Conservation (phyloP, 2,888 invertebrate genomes). For the Plutella xylostella region DNA sequence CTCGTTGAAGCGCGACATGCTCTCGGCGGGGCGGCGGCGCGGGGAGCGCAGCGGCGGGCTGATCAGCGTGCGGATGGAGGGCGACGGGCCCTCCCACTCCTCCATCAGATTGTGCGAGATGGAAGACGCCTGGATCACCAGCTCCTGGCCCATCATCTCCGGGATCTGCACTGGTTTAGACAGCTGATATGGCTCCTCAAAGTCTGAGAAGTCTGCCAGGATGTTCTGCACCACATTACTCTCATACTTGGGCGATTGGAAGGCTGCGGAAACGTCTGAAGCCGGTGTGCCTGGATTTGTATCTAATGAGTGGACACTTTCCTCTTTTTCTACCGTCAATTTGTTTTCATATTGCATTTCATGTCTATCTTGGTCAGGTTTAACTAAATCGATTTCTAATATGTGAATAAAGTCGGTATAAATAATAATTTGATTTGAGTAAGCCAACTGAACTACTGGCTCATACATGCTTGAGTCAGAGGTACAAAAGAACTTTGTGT, state of each 20-base stretch:
- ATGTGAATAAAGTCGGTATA: slow-evolving; percentile 90
- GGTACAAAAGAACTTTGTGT: slow-evolving; percentile 92
- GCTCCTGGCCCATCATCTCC: slow-evolving; percentile 58
- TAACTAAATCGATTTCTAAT: slow-evolving; percentile 72
- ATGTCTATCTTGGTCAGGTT: slow-evolving; percentile 43
- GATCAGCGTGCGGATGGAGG: slow-evolving; percentile 57
- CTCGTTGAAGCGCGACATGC: slow-evolving; percentile 65
- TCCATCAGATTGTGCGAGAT: slow-evolving; percentile 61
- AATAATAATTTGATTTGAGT: slow-evolving; percentile 80
- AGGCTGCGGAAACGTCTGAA: slow-evolving; percentile 49
- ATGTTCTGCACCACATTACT: slow-evolving; percentile 72
- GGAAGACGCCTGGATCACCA: slow-evolving; percentile 57
- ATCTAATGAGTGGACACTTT: slow-evolving; percentile 37
- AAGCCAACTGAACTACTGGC: slow-evolving; percentile 75
- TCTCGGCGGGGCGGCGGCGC: slow-evolving; percentile 55
- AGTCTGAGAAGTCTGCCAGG: slow-evolving; percentile 72
- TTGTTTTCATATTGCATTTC: slow-evolving; percentile 42
- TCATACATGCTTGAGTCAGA: slow-evolving; percentile 84
- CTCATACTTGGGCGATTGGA: slow-evolving; percentile 63
- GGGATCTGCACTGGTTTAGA: slow-evolving; percentile 52
- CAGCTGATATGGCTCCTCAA: slow-evolving; percentile 65
- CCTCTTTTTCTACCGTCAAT: slow-evolving; percentile 44
- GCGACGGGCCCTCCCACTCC: slow-evolving; percentile 64
- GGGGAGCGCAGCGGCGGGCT: slow-evolving; percentile 61
- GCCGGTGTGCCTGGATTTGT: slow-evolving; percentile 47